Evolutionary conservation across 64 coral and sea anemone genomes (phyloP).

Genomic region (Catalaphyllia jardinei): DNA sequence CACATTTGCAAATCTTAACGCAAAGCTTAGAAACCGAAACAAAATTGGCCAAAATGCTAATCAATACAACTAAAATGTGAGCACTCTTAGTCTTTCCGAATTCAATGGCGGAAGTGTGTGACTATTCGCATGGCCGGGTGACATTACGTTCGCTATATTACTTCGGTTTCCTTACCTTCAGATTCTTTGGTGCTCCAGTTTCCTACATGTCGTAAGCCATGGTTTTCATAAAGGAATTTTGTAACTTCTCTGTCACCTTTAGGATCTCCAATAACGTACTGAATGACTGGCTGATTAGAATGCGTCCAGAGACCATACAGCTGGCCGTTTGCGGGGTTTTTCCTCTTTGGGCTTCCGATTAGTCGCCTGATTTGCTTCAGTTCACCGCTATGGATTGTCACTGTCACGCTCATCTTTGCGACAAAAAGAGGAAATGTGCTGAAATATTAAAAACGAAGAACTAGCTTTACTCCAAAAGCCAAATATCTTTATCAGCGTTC

Average conservation of each 20-base stretch:
- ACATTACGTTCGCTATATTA: background rate
- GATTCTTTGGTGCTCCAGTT: constrained; percentile 5
- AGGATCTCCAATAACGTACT: constrained; percentile 18
- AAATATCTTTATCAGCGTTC: background rate
- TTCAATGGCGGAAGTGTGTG: background rate
- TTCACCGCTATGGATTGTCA: constrained; percentile 25
- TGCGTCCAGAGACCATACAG: constrained; percentile 39
- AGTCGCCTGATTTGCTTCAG: background rate
- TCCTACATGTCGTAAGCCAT: background rate
- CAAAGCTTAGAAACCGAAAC: too few species aligned
- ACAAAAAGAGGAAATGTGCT: background rate
- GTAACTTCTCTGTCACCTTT: background rate
- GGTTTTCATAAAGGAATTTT: background rate
- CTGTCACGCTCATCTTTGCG: constrained; percentile 24
- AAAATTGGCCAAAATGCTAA: background rate
- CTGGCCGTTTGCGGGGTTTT: background rate
- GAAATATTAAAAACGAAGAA: background rate
- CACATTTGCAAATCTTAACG: too few species aligned
- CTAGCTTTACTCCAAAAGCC: background rate
- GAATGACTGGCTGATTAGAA: constrained; percentile 25
- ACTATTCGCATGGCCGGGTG: background rate
- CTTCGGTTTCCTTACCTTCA: background rate
- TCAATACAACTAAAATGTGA: background rate
- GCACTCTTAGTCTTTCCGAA: too few species aligned
- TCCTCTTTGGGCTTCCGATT: background rate